These are phyloP conservation scores for Saccostrea echinata DNA, from an alignment of 1,140 invertebrate species.

Conservation along the genomic window DNA sequence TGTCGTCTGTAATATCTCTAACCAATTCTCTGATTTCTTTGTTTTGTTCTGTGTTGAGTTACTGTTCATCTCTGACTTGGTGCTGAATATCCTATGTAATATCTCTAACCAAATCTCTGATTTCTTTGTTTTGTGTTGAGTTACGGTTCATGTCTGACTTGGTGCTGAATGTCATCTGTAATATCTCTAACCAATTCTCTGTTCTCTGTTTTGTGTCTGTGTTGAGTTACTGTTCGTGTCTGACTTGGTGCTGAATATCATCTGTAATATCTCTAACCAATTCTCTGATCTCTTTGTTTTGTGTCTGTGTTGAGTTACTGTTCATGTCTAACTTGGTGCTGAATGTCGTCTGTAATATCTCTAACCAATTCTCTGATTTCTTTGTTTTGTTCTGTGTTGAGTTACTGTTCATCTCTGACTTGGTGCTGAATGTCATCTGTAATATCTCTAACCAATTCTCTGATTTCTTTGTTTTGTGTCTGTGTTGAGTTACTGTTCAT, in stretches of 20 bases:
- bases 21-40: constrained; percentile 54
- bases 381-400: not conserved
- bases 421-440: constrained; percentile 53
- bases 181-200: constrained; percentile 53
- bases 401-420: constrained; percentile 40
- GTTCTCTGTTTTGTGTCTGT: constrained; percentile 40
- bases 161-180: constrained; percentile 51
- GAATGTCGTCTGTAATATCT: constrained; percentile 55
- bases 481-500: constrained; percentile 28
- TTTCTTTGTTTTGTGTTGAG: constrained; percentile 42
- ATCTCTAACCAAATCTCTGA: constrained; percentile 52
- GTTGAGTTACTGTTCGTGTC: constrained; percentile 33
- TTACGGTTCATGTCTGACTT: constrained; percentile 44
- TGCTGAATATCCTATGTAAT: constrained; percentile 54
- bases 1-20: constrained; percentile 50
- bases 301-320: not conserved
- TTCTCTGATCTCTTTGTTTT: constrained; percentile 55
- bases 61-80: constrained; percentile 42
- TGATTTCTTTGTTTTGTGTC: constrained; percentile 48
- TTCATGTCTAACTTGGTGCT: constrained; percentile 44
- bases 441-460: constrained; percentile 52
- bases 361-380: constrained; percentile 53
- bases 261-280: constrained; percentile 47
- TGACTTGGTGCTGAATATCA: constrained; percentile 52
- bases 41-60: not conserved